Evolutionary conservation across 2,888 invertebrate species (phyloP).

Genomic region (Rugalucina vietnamica): DNA sequence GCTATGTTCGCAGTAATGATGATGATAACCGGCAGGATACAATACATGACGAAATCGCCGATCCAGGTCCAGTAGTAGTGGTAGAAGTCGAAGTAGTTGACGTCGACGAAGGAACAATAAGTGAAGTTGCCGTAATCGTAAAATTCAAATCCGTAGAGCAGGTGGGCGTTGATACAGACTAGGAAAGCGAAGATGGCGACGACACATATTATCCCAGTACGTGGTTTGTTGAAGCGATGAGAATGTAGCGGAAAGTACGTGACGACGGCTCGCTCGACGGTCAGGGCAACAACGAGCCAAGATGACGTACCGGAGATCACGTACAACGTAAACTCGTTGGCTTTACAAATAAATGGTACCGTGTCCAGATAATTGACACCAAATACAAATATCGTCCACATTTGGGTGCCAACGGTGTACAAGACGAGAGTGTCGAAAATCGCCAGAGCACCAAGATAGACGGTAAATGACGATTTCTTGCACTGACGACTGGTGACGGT

Average conservation of each 20-base stretch:
- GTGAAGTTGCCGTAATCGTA: not conserved
- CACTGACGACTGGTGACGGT: not conserved
- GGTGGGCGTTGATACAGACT: not conserved
- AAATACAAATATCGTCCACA: not conserved
- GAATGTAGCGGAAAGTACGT: not conserved
- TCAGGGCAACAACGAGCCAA: not conserved
- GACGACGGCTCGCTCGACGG: not conserved
- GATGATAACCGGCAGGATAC: not conserved
- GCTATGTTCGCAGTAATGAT: not conserved
- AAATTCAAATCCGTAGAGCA: not conserved
- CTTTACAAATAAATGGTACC: not conserved
- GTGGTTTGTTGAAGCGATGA: not conserved
- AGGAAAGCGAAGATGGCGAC: not conserved
- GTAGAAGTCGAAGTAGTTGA: not conserved
- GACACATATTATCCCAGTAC: not conserved
- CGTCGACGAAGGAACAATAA: not conserved
- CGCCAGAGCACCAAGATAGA: not conserved
- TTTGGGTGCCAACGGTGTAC: not conserved
- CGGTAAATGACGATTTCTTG: not conserved
- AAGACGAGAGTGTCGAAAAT: not conserved
- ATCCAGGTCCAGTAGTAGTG: not conserved
- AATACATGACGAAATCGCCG: not conserved
- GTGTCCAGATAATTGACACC: not conserved
- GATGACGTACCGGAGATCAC: not conserved
- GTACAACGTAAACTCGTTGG: not conserved